Percentiles rank a stretch among this genome's conserved stretches.
Evolutionary conservation across 2,113 vertebrate species (phyloP).

Genomic region (Tyrannus savana): DNA sequence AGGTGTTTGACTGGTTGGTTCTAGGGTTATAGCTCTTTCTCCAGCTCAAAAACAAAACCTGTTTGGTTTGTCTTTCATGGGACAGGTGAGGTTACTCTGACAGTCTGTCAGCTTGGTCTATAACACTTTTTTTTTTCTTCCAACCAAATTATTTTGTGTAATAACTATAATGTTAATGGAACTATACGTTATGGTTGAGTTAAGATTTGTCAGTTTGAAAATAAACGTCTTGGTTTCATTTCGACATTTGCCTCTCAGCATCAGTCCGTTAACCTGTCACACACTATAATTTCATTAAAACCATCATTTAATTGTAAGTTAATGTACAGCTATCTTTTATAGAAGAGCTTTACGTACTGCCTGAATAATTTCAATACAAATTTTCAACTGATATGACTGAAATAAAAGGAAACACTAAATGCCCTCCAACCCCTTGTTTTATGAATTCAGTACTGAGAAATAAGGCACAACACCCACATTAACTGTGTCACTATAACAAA

Average conservation of each 20-base stretch:
- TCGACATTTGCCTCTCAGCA: conserved; percentile 73
- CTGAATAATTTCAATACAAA: conserved; percentile 22
- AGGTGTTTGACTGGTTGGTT: neutral
- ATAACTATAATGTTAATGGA: conserved; percentile 75
- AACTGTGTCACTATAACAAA: neutral
- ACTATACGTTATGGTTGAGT: conserved; percentile 72
- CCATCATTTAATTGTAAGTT: conserved; percentile 71
- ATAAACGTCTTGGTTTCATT: conserved; percentile 74
- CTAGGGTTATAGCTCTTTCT: neutral
- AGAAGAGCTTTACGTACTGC: conserved; percentile 14
- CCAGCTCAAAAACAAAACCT: neutral
- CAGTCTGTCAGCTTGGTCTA: conserved; percentile 46
- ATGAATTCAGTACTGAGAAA: neutral
- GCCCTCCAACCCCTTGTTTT: neutral
- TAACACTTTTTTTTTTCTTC: conserved; percentile 13
- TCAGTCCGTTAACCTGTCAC: conserved; percentile 72
- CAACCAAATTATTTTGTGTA: conserved; percentile 70
- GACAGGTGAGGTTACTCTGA: conserved; percentile 5
- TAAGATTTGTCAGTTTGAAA: conserved; percentile 77
- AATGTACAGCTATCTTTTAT: conserved; percentile 46
- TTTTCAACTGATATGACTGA: conserved; percentile 8
- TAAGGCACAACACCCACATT: neutral
- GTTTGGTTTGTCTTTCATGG: conserved; percentile 71
- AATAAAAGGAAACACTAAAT: conserved; percentile 5
- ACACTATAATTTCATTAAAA: conserved; percentile 74